phyloP scores from a whole-genome alignment of 2,888 invertebrate genomes.

The Dasypogon diadema region DNA sequence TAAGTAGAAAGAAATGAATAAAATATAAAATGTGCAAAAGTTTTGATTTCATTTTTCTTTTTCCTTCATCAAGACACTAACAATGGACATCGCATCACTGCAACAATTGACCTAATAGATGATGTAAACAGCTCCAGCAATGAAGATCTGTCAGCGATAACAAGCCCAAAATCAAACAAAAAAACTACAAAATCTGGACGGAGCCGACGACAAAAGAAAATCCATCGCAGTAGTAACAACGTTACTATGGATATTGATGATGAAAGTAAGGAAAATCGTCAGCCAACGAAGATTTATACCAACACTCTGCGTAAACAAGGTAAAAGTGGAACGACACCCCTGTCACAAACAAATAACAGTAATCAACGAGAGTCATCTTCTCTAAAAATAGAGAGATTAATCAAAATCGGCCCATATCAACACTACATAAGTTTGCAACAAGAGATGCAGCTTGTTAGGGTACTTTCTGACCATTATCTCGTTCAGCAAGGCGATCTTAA shows the following conservation, averaged over 20 bases:
- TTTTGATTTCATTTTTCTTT: slow-evolving; percentile 47
- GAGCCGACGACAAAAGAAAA: slow-evolving; percentile 41
- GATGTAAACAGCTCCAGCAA: slow-evolving; percentile 52
- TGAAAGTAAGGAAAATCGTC: slow-evolving; percentile 53
- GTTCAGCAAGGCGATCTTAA: slow-evolving; percentile 75
- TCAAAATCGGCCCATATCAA: not conserved
- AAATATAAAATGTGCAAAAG: slow-evolving; percentile 5
- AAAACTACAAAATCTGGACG: slow-evolving; percentile 25
- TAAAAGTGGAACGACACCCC: slow-evolving; percentile 6
- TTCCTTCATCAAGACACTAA: slow-evolving; percentile 59
- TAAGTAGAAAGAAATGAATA: not conserved
- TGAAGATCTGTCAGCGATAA: slow-evolving; percentile 35
- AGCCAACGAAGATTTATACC: slow-evolving; percentile 28
- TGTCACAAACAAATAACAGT: not conserved
- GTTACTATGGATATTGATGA: slow-evolving; percentile 52
- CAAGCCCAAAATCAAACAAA: slow-evolving; percentile 2
- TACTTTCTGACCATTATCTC: slow-evolving; percentile 73
- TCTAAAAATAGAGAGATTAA: slow-evolving; percentile 2
- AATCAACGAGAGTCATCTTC: slow-evolving; percentile 1
- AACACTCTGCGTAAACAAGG: slow-evolving; percentile 27
- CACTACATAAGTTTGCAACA: slow-evolving; percentile 67
- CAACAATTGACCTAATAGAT: slow-evolving; percentile 61
- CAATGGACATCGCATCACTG: slow-evolving; percentile 63
- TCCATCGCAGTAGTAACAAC: slow-evolving; percentile 4
- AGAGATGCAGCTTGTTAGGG: slow-evolving; percentile 72